Evolutionary conservation across 2,113 vertebrate species (phyloP).

Genomic region (Pterocles gutturalis): DNA sequence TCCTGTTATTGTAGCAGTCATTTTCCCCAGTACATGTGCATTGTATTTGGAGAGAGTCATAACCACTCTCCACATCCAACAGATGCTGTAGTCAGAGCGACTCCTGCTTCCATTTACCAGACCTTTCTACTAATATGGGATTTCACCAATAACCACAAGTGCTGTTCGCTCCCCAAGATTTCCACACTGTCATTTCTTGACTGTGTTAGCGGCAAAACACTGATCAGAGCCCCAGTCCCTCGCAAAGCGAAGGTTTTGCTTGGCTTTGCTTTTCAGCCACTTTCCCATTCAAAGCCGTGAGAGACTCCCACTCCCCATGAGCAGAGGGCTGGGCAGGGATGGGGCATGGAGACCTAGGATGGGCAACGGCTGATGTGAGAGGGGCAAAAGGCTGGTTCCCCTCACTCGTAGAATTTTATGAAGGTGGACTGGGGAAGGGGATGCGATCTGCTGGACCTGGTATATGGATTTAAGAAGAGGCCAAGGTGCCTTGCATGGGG

Average conservation of each 20-base stretch:
- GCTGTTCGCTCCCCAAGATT: conserved; percentile 51
- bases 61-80: conserved; percentile 68
- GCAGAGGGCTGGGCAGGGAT: not conserved
- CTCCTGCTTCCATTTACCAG: conserved; percentile 67
- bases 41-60: conserved; percentile 67
- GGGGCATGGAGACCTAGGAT: fast-evolving
- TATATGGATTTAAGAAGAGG: not conserved
- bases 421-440: not conserved
- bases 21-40: conserved; percentile 66
- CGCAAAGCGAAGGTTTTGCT: not conserved
- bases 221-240: not conserved
- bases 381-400: not conserved
- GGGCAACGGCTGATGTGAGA: not conserved
- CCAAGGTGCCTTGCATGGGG: not conserved
- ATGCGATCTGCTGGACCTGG: not conserved
- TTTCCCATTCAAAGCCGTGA: not conserved
- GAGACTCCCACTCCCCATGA: not conserved
- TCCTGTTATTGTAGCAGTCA: conserved; percentile 70
- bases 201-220: not conserved
- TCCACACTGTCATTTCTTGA: conserved; percentile 17
- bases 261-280: not conserved
- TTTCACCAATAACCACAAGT: conserved; percentile 67
- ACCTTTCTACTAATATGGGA: conserved; percentile 58
- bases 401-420: not conserved
- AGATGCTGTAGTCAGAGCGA: conserved; percentile 67